Evolutionary conservation across 1,140 invertebrate genomes (phyloP).

Genomic region (Cyrtorhinus lividipennis): DNA sequence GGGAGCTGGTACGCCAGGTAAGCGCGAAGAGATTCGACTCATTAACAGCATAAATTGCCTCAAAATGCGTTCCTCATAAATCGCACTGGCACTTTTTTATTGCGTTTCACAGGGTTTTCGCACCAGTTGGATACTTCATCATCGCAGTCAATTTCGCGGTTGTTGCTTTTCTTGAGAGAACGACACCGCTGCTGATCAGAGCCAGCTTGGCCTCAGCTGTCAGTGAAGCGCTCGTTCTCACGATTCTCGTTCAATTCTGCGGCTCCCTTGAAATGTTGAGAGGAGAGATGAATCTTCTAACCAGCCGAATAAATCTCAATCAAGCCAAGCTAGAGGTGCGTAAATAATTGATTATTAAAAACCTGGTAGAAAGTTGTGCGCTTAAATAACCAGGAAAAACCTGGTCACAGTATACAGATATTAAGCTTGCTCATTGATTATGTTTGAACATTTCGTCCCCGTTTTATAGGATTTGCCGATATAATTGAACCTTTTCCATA

Average conservation of each 20-base stretch:
- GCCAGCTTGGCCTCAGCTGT: neutral
- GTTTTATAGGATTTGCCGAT: too few relatives aligned
- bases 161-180: neutral
- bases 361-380: too few relatives aligned
- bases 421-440: too few relatives aligned
- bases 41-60: neutral
- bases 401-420: too few relatives aligned
- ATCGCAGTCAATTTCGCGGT: neutral
- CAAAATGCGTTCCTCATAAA: too few relatives aligned
- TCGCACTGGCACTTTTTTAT: neutral
- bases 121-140: neutral
- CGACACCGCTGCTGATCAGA: neutral
- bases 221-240: neutral
- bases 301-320: neutral
- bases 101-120: neutral
- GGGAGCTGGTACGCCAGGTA: neutral
- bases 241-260: neutral
- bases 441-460: too few relatives aligned
- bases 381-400: too few relatives aligned
- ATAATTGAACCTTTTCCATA: too few relatives aligned
- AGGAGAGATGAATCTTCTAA: neutral
- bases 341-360: too few relatives aligned
- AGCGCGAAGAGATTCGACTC: too few relatives aligned
- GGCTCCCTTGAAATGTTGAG: neutral
- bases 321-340: neutral